A percentile compares a stretch with the other conserved stretches of the same genome.
phyloP scores from a whole-genome alignment of 2,113 vertebrate species.

The Tretioscincus oriximinensis region DNA sequence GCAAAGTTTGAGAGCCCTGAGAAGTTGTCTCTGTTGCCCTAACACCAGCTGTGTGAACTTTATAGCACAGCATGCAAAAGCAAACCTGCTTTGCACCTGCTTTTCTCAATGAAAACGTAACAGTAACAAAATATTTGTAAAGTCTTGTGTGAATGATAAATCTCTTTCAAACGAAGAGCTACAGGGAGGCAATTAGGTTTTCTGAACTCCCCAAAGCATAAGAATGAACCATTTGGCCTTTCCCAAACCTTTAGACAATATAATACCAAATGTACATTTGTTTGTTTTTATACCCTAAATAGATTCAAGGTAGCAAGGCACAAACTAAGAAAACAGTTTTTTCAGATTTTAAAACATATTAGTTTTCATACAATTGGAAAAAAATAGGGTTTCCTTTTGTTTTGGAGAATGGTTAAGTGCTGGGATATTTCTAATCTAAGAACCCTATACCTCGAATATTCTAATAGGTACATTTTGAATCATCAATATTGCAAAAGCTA shows the following conservation, averaged over 20 bases:
- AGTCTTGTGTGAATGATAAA: conserved; percentile 61
- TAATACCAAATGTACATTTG: conserved; percentile 56
- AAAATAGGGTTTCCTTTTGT: too few relatives aligned
- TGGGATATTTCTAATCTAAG: too few relatives aligned
- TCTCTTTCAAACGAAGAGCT: conserved; percentile 52
- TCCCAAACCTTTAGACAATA: conserved; percentile 58
- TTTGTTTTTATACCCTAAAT: conserved; percentile 34
- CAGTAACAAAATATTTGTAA: conserved; percentile 38
- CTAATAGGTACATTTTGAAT: too few relatives aligned
- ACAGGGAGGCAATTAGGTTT: conserved; percentile 65
- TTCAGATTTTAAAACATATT: too few relatives aligned
- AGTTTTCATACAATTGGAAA: too few relatives aligned
- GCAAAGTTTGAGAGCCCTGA: conserved; percentile 24
- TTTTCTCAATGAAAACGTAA: conserved; percentile 41
- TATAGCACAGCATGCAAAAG: conserved; percentile 44
- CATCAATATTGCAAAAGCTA: too few relatives aligned
- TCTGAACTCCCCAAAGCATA: conserved; percentile 44
- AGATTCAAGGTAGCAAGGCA: too few relatives aligned
- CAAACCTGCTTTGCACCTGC: conserved; percentile 62
- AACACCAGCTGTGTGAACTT: conserved; percentile 43
- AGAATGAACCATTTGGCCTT: conserved; percentile 60
- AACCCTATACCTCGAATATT: too few relatives aligned
- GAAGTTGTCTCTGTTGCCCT: conserved; percentile 31
- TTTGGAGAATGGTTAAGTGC: too few relatives aligned
- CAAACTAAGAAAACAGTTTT: too few relatives aligned